Base-by-base conservation (phyloP, 2,113 vertebrate species). In the Verasper variegatus region DNA sequence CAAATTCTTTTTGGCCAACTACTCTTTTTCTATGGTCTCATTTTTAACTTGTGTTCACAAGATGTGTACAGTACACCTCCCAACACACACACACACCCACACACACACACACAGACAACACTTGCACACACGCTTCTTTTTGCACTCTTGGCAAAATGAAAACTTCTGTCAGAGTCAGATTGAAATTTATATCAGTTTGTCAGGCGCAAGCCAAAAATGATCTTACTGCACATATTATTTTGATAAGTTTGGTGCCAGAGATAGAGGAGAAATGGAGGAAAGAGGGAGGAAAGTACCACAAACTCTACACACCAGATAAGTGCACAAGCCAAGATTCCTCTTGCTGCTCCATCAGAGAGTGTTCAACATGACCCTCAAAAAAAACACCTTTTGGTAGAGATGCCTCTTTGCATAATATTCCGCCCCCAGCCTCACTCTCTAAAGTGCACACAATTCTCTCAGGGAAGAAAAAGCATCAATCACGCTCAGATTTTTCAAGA, bases 151-250 rank as follows among this genome's bases (percentile, higher is more conserved):
- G 90, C 90, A 93, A 94, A 94, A 94, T 90, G 89, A 94, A 94
- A 95, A 94, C 90, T 94, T 94, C 92, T 93, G 88, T 93, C 83
- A 59, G 89, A 93, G 87, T 91, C 88, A 90, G 92, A 94, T 92
- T 92, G 92, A 94, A 94, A 95, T 94, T 94, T 95, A 93, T 94
- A 94, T 94, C 94, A 92, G 92, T 93, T 93, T 93, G 91, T 93
- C 86, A 85, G 89, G 86, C 86, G 71, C 83, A 87, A 85, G 90
- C 91, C 93, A 92, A 93, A 93, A 94, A 92, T 82, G 90, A 94
- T 95, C 92, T 92, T 91, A 90, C 84, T 93, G 89, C 91, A 91
- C 90, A 91, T 37, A 60, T 94, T 94, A 93, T 92, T 93, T 92
- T 92, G 94, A 95, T 95, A 94, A 94, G 92, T 94, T 94, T 90